phyloP scores from a whole-genome alignment of 2,888 invertebrate species.

The Troides aeacus region DNA sequence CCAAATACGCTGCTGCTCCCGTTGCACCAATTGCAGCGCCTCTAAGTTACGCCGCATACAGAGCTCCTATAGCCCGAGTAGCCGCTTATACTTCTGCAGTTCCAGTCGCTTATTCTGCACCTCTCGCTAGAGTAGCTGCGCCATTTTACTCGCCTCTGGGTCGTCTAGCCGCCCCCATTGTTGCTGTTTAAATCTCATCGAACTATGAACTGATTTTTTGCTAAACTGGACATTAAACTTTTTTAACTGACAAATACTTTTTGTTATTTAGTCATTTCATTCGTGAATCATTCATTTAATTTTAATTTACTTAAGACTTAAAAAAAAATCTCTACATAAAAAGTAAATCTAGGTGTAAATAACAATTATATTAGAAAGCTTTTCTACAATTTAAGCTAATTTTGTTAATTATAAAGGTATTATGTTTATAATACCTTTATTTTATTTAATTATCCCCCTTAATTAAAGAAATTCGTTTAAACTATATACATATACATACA shows the following conservation, averaged over 20 bases:
- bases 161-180: constrained; percentile 47
- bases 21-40: constrained; percentile 47
- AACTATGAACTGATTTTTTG: constrained; percentile 46
- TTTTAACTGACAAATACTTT: constrained; percentile 38
- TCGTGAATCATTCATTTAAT: neutral
- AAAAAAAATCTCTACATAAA: too few relatives aligned
- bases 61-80: constrained; percentile 34
- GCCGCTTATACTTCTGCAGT: constrained; percentile 32
- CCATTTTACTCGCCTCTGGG: constrained; percentile 39
- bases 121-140: constrained; percentile 36
- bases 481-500: too few relatives aligned
- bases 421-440: too few relatives aligned
- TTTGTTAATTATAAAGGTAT: too few relatives aligned
- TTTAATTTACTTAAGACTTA: too few relatives aligned
- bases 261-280: neutral
- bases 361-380: too few relatives aligned
- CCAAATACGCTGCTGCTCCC: constrained; percentile 51
- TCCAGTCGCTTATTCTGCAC: constrained; percentile 35
- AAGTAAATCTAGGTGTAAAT: too few relatives aligned
- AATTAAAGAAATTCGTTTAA: too few relatives aligned
- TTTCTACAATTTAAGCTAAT: too few relatives aligned
- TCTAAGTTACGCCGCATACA: constrained; percentile 35
- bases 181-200: constrained; percentile 49
- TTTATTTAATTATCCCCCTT: too few relatives aligned
- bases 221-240: constrained; percentile 51